Percentiles rank a stretch among this genome's conserved stretches.
Conservation (phyloP, 1,140 invertebrate species). For the Chironomus striatipennis region DNA sequence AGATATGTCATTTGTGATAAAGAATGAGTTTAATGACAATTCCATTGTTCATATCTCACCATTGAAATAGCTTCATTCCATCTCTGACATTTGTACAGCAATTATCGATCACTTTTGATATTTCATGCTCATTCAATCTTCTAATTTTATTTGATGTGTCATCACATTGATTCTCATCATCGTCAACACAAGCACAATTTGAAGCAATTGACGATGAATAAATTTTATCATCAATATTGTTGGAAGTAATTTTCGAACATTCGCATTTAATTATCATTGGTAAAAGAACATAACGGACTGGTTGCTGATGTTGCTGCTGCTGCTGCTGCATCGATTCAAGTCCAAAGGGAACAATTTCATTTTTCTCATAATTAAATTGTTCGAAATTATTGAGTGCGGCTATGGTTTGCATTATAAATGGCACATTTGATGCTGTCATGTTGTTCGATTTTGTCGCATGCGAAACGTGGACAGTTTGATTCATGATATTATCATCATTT, state of each 20-base stretch:
- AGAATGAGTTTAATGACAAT: background rate
- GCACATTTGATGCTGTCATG: background rate
- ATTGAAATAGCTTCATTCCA: background rate
- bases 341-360: background rate
- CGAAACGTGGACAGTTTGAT: background rate
- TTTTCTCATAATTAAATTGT: slow-evolving; percentile 20
- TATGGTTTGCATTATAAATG: background rate
- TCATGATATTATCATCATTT: background rate
- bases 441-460: background rate
- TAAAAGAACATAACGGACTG: too few relatives aligned
- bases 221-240: too few relatives aligned
- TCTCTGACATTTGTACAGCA: background rate
- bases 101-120: slow-evolving; percentile 2
- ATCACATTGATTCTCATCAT: slow-evolving; percentile 13
- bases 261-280: too few relatives aligned
- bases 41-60: background rate
- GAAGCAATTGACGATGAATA: background rate
- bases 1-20: slow-evolving; percentile 8
- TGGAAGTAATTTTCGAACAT: too few relatives aligned
- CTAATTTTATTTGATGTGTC: slow-evolving; percentile 13
- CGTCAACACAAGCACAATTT: background rate
- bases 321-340: too few relatives aligned
- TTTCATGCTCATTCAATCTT: background rate
- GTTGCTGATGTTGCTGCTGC: too few relatives aligned
- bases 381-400: background rate